A percentile compares a stretch with the other conserved stretches of the same genome.
Evolutionary conservation across 64 coral and sea anemone species (phyloP).

Genomic region (Platygyra sinensis): DNA sequence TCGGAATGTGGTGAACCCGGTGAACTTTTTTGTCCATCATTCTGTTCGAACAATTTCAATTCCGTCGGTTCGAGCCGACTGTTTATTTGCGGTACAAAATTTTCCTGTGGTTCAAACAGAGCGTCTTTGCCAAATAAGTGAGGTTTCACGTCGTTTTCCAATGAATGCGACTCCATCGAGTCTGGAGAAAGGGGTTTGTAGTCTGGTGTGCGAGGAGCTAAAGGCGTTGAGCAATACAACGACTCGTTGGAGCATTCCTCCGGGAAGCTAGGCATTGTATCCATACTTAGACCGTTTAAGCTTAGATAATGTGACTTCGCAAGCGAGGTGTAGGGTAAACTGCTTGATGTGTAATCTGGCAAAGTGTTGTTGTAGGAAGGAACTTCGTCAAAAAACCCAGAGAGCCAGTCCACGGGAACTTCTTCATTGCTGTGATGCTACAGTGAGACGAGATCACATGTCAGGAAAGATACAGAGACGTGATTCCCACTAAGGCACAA

Average conservation of each 20-base stretch:
- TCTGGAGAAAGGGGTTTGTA: slow-evolving; percentile 38
- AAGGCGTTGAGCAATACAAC: slow-evolving; percentile 85
- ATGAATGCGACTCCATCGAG: slow-evolving; percentile 1
- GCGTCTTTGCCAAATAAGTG: slow-evolving; percentile 16
- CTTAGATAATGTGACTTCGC: slow-evolving; percentile 70
- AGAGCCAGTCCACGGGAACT: slow-evolving; percentile 94
- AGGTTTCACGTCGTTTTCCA: slow-evolving; percentile 37
- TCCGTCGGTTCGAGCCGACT: slow-evolving; percentile 20
- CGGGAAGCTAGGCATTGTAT: slow-evolving; percentile 79
- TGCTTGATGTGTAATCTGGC: slow-evolving; percentile 81
- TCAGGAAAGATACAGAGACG: neutral
- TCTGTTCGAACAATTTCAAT: slow-evolving; percentile 14
- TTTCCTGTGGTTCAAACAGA: slow-evolving; percentile 23
- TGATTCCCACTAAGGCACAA: neutral
- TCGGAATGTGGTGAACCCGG: slow-evolving; percentile 37
- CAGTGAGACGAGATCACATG: slow-evolving; percentile 7
- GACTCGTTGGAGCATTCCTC: slow-evolving; percentile 96
- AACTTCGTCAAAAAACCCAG: slow-evolving; percentile 90
- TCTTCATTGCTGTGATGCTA: slow-evolving; percentile 76
- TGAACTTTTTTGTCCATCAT: slow-evolving; percentile 24
- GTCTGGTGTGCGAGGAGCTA: slow-evolving; percentile 32
- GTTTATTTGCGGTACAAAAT: slow-evolving; percentile 2
- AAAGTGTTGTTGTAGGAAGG: slow-evolving; percentile 67
- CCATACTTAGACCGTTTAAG: slow-evolving; percentile 84
- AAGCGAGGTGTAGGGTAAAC: slow-evolving; percentile 45